Conservation (phyloP, 92 coral and sea anemone genomes). For the Meandrina meandrites region DNA sequence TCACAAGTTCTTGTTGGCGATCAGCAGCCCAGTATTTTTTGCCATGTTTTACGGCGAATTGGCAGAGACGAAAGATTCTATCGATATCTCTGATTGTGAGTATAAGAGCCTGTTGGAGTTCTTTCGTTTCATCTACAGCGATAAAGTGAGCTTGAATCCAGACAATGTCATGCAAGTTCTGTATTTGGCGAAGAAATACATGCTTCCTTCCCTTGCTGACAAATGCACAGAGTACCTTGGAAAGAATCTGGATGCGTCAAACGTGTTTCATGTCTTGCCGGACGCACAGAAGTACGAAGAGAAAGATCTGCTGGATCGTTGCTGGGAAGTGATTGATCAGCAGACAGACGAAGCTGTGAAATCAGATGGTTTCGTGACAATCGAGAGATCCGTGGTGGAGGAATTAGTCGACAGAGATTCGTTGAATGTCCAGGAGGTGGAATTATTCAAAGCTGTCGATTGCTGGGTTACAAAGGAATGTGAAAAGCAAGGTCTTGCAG, state of each 20-base stretch:
- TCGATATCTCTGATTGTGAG: constrained; percentile 44
- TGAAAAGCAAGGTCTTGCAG: constrained; percentile 13
- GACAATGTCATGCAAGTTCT: constrained; percentile 26
- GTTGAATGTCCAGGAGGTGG: constrained; percentile 39
- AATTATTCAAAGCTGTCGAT: constrained; percentile 68
- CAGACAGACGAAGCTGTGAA: constrained; percentile 49
- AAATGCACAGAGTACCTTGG: constrained; percentile 28
- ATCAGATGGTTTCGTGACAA: constrained; percentile 49
- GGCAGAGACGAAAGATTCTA: constrained; percentile 56
- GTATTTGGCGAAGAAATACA: constrained; percentile 57
- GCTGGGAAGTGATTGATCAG: constrained; percentile 61
- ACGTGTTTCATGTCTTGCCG: constrained; percentile 54
- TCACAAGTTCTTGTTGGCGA: constrained; percentile 9
- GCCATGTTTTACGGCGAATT: constrained; percentile 40
- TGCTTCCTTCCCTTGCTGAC: constrained; percentile 47
- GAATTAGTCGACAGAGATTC: constrained; percentile 45
- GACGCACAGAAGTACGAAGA: constrained; percentile 45
- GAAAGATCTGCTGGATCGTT: constrained; percentile 40
- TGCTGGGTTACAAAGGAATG: constrained; percentile 55
- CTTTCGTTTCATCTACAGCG: neutral
- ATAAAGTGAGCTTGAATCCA: constrained; percentile 51
- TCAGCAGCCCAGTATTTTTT: neutral
- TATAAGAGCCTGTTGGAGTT: constrained; percentile 41
- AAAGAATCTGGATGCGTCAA: constrained; percentile 29
- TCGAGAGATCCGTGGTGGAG: constrained; percentile 36